Base-by-base conservation (phyloP, 2,888 invertebrate species). In the Balanococcus diminutus region DNA sequence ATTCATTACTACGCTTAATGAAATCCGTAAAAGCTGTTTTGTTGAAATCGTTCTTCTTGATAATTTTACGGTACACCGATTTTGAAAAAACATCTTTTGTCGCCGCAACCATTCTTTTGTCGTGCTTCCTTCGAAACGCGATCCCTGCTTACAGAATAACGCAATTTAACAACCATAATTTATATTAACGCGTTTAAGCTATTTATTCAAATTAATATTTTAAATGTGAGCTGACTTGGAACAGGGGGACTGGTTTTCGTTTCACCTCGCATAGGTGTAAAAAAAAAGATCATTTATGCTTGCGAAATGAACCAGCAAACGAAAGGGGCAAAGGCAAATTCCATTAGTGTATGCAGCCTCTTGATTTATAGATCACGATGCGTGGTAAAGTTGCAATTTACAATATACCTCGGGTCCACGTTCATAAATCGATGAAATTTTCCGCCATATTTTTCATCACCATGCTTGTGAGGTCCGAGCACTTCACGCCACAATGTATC, bases 11-110 rank as follows among this genome's bases (percentile, higher is more conserved):
- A 85, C 85, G 85, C 85, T 85, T 85, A 85, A 85, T 85, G 85
- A 85, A 85, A 85, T 85, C 85, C 85, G 85, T 85, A 85, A 85
- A 85, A 85, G 85, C 85, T 85, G 85, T 85, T 85, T 85, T 85
- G 85, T 85, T 85, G 85, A 85, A 85, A 85, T 75, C 85, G 75
- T 85, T 85, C 85, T 85, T 75, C 85, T 85, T 85, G 83, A 85
- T 85, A 85, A 85, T 85, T 85, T 85, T 85, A 85, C 85, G 85
- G 19, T 75, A 75, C 51, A 85, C 42, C 85, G 85, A 85, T 85
- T 85, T 85, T 85, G 85, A 85, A 85, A 85, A 85, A 85, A 79
- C 85, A 85, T 85, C 79, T 85, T 85, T 85, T 85, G 72, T 85
- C 28, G 82, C 46, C 81, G 81, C 46, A 28, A 51, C 46, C 42